Base-by-base conservation (phyloP, 2,113 vertebrate genomes). In the Hydropotes inermis region DNA sequence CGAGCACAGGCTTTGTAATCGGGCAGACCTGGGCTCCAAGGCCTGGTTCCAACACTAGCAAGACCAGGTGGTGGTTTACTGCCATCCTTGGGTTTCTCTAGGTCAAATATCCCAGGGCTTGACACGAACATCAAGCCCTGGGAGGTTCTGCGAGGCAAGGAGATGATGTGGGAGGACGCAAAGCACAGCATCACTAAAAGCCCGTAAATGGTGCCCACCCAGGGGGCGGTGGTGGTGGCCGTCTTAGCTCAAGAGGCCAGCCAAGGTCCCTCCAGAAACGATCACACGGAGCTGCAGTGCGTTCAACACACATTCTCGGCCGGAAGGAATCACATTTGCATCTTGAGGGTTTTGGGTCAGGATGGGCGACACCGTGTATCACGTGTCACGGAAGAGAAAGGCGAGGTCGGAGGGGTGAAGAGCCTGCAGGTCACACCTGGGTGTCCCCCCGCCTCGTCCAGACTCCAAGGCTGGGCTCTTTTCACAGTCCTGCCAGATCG, bases 281-380 rank as follows among this genome's bases (percentile, higher is more conserved):
- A 33, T 4, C 9, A 39, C 55, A 4, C 0, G 6, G 33, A 52
- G 50, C 33, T n/a, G n/a, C 2, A 4, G 33, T 2, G 14, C 13
- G 0, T 6, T 25, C 5, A 0, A 55, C 81, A 12, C 50, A 9
- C 39, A 21, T 28, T 43, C 85, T 54, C 36, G 13, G 47, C 83
- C 45, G 3, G 58, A 13, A 76, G 33, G 39, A 76, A 11, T 25
- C 27, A 6, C 30, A 2, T 12, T 1, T 36, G 36, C 36, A 43
- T 58, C 50, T 33, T 17, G 2, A 39, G 88, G 16, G 28, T 47
- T 45, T 10, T 33, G 28, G 54, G 33, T 30, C 89, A 33, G 28
- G 64, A 70, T 1, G 25, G 82, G 21, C 50, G 39, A 28, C 21
- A 11, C 36, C 30, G 0, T 5, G 36, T 25, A n/a, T 60, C 87